Evolutionary conservation across 2,797 vertebrate species (phyloP).

Genomic region (Jordanella pulchra): DNA sequence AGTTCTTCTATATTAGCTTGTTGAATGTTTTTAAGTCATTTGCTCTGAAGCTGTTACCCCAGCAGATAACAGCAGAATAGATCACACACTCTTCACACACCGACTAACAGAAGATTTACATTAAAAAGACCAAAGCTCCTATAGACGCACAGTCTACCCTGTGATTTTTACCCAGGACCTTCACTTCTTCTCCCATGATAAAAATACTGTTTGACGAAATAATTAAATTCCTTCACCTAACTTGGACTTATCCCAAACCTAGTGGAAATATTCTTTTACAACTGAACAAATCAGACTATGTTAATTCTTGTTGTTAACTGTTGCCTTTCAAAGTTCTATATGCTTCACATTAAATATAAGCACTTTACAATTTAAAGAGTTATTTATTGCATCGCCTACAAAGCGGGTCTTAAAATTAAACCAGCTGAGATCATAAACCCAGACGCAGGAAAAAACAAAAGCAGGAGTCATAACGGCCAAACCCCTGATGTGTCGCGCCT

Average conservation of each 20-base stretch:
- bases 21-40: too few relatives aligned
- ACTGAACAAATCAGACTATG: background rate
- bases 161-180: too few relatives aligned
- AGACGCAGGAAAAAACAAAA: background rate
- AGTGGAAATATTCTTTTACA: background rate
- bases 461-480: conserved; percentile 8
- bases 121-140: too few relatives aligned
- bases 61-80: too few relatives aligned
- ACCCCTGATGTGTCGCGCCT: conserved; percentile 5
- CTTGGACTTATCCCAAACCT: background rate
- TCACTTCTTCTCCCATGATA: too few relatives aligned
- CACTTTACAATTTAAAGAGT: background rate
- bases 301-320: background rate
- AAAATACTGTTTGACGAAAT: background rate
- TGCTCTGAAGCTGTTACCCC: too few relatives aligned
- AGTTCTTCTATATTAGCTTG: too few relatives aligned
- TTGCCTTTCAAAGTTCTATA: background rate
- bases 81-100: too few relatives aligned
- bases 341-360: background rate
- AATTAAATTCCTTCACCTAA: background rate
- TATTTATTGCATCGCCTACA: background rate
- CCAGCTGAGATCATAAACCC: background rate
- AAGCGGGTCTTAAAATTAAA: background rate
- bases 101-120: too few relatives aligned
- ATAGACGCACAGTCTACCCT: too few relatives aligned